Evolutionary conservation across 1,140 invertebrate genomes (phyloP), one percentile per base, ranked within the genome.

Genomic region (Pectinophora gossypiella): DNA sequence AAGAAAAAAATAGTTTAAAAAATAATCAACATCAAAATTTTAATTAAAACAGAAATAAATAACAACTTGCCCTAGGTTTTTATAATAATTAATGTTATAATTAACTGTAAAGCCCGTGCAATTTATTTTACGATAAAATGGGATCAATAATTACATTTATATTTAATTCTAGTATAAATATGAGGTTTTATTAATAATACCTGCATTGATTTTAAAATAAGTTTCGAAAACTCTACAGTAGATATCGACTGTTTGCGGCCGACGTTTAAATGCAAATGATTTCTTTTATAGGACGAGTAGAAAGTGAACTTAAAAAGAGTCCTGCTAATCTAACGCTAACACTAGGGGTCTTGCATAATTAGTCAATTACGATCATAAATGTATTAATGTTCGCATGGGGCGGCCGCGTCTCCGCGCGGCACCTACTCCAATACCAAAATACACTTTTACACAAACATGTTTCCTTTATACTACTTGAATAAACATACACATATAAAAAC

Each of bases 361-460:
- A 89, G 87, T 89, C 86, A 89, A 89, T 89, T 89, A 89, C 87
- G 87, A 89, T 89, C 63, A 76, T 87, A 87, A 88, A 76, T 88
- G 72, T 80, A 87, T 83, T 86, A 72, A 80, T 74, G 56, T 63
- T 19, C 48, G 55, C 59, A 51, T 43, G 51, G 45, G 43, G 10
- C 45, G 50, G 23, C 46, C 13, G n/a, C 51, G 50, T 54, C 64
- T 49, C n/a, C 43, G 55, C 57, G 59, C 73, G 61, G 64, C 64
- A 69, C 66, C 51, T 70, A 66, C 76, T 72, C 66, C 70, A 73
- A 78, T 82, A 80, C 72, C 82, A 81, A 85, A 82, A 83, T 84
- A 85, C 81, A 85, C 79, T 84, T 83, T 78, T 81, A 81, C 79
- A 85, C 79, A 84, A 76, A 83, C 76, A 84, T 72, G 72, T 74